Evolutionary conservation across 2,797 vertebrate species (phyloP), one percentile per base, ranked within the genome.

Genomic region (Periophthalmus magnuspinnatus): DNA sequence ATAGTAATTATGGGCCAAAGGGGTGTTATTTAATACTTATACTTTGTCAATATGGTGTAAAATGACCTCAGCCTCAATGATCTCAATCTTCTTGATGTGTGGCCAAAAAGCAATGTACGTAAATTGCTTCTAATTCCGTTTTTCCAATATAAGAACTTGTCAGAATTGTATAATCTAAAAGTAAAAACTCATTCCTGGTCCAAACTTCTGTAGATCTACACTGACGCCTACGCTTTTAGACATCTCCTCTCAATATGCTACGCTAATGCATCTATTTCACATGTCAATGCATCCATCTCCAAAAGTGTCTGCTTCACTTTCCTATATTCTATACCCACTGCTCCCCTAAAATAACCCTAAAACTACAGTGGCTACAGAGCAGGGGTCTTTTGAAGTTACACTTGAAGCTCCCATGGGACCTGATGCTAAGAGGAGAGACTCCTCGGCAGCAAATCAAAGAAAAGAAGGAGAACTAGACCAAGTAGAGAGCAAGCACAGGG

Each of bases 351-450:
- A 76, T 67, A 81, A 69, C 72, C 66, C 71, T 81, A 67, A 21
- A 70, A 61, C 77, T 71, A 55, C 69, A 50, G 59, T 65, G 76
- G 66, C 60, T 84, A 71, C 67, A 73, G 70, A 59, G 77, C 61
- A 2, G 65, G 63, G 65, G 69, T 64, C 65, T 66, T 80, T 76
- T 81, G 50, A 84, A 93, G 93, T 94, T 93, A 94, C 93, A 93
- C 92, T 90, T 90, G 86, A 84, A 86, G 86, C 83, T 89, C 94
- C 93, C 95, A 96, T 96, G 95, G 96, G 95, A 95, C 94, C 88
- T 92, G 96, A 98, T 97, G 96, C 96, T 94, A 91, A 91, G 93
- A 93, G 91, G 91, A 92, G 81, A 87, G 80, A 81, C 87, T 87
- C 91, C 93, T 84, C 88, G 91, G 93, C 94, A 94, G 95, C 94